phyloP scores from a whole-genome alignment of 2,888 invertebrate species.

The Drosophila melanosoma region DNA sequence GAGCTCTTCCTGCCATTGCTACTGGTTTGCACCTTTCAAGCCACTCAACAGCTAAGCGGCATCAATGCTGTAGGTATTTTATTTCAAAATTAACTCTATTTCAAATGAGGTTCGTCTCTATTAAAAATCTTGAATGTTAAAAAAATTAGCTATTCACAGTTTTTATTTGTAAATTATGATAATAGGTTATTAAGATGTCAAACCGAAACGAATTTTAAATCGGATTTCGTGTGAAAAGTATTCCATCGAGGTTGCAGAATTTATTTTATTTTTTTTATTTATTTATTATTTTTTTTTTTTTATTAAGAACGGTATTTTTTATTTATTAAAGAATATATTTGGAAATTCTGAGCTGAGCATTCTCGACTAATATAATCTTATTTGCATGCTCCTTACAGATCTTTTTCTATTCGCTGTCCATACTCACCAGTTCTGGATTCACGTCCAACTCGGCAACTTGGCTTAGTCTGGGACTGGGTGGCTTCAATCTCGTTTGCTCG shows the following conservation, averaged over 20 bases:
- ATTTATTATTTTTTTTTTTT: not conserved
- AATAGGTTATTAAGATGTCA: not conserved
- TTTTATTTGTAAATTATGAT: not conserved
- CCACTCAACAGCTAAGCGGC: constrained; percentile 95
- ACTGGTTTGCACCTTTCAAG: constrained; percentile 89
- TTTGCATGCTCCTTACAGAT: constrained; percentile 86
- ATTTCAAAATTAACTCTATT: not conserved
- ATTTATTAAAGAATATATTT: not conserved
- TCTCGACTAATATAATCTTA: constrained; percentile 16
- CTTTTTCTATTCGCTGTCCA: constrained; percentile 93
- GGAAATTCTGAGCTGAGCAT: not conserved
- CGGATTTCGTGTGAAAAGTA: not conserved
- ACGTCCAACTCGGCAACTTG: constrained; percentile 87
- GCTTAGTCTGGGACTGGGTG: constrained; percentile 91
- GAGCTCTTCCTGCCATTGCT: constrained; percentile 89
- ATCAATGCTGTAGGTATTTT: constrained; percentile 91
- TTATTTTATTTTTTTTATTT: no score
- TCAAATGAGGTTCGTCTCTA: not conserved
- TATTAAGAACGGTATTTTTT: no score
- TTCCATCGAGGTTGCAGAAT: not conserved
- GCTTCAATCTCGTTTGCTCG: constrained; percentile 88
- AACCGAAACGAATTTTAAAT: not conserved
- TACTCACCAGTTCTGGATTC: constrained; percentile 90
- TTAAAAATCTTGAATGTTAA: not conserved
- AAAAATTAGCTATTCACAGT: not conserved